phyloP scores from a whole-genome alignment of 2,113 vertebrate genomes.

The Gymnogyps californianus region DNA sequence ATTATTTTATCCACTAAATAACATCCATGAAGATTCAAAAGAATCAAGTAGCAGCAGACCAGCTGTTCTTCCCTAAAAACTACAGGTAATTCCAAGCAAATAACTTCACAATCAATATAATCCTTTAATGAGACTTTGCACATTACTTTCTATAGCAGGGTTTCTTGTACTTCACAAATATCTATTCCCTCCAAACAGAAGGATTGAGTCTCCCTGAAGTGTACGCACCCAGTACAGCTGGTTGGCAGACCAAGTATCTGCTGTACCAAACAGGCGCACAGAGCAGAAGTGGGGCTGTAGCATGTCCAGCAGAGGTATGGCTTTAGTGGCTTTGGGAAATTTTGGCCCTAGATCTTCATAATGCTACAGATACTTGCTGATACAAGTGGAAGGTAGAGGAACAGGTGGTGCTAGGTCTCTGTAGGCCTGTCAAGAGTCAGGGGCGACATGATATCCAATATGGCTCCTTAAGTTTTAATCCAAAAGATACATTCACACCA shows the following conservation, averaged over 20 bases:
- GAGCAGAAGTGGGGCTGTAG: background rate
- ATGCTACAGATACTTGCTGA: background rate
- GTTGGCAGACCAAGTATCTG: background rate
- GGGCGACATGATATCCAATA: background rate
- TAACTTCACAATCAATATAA: background rate
- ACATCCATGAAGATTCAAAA: background rate
- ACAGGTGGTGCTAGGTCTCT: background rate
- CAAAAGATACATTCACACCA: background rate
- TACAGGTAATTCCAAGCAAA: background rate
- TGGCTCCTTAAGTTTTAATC: background rate
- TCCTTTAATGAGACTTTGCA: background rate
- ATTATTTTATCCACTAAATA: background rate
- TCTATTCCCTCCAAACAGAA: background rate
- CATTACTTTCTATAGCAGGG: background rate
- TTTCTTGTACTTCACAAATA: background rate
- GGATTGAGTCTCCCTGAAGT: background rate
- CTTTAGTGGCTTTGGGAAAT: background rate
- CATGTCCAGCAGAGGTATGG: background rate
- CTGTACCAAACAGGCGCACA: background rate
- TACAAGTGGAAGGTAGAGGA: background rate
- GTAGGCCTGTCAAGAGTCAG: background rate
- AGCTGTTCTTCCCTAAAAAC: background rate
- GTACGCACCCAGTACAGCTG: background rate
- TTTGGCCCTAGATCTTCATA: background rate
- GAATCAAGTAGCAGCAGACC: background rate